Conservation (phyloP, 2,113 vertebrate species). For the Serinus canaria region DNA sequence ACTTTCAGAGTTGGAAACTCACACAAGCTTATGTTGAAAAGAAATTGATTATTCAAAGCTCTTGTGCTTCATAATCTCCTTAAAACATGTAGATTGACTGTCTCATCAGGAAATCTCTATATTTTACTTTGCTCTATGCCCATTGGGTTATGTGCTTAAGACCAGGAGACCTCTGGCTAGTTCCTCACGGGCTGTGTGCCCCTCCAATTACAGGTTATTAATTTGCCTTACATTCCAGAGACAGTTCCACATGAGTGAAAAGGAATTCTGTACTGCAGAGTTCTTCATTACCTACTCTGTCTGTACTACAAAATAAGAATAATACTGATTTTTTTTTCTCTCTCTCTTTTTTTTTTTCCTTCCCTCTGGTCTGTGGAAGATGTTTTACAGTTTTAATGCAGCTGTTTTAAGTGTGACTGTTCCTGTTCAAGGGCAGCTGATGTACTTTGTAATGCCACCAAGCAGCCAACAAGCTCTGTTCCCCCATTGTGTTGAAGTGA, state of each 20-base stretch:
- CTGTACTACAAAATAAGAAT: slow-evolving; percentile 32
- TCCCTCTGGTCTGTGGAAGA: slow-evolving; percentile 27
- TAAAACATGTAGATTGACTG: slow-evolving; percentile 54
- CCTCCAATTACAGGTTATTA: slow-evolving; percentile 59
- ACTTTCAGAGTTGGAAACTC: slow-evolving; percentile 44
- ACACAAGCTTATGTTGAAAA: slow-evolving; percentile 43
- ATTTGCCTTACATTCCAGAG: slow-evolving; percentile 40
- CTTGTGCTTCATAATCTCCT: slow-evolving; percentile 59
- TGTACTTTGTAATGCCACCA: slow-evolving; percentile 55
- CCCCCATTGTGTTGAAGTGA: slow-evolving; percentile 60
- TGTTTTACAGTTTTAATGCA: slow-evolving; percentile 59
- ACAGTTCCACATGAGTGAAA: slow-evolving; percentile 55
- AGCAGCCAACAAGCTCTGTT: slow-evolving; percentile 50
- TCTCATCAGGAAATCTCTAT: slow-evolving; percentile 50
- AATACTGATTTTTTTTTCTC: slow-evolving; percentile 11
- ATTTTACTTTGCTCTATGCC: slow-evolving; percentile 16
- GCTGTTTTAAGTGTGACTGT: slow-evolving; percentile 36
- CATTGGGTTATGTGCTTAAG: slow-evolving; percentile 30
- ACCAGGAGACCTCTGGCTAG: slow-evolving; percentile 34
- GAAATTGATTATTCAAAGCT: slow-evolving; percentile 60
- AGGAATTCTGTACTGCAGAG: neutral
- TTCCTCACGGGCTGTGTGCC: neutral
- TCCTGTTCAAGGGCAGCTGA: slow-evolving; percentile 56
- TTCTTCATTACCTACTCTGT: slow-evolving; percentile 42
- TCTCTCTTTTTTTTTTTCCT: neutral